Conservation (phyloP, 2,888 invertebrate species). For the Cheilosia vulpina region DNA sequence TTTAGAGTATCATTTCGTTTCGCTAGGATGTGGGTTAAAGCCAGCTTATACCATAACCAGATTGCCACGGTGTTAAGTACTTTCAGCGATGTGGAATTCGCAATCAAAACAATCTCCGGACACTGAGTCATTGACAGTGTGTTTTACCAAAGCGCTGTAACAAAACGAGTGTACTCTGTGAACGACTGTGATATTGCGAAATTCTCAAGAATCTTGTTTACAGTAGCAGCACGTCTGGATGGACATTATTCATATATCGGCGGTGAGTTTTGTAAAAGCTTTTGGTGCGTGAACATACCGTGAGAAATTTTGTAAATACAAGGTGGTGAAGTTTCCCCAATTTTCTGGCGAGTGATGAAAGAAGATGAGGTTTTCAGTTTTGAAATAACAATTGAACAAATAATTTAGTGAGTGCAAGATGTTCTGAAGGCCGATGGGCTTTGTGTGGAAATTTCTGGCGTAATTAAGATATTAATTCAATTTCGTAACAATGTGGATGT, state of each 20-base stretch:
- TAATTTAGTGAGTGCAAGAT: not conserved
- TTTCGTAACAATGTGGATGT: not conserved
- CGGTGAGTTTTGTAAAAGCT: constrained; percentile 5
- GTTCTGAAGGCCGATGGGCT: constrained; percentile 27
- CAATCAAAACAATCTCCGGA: constrained; percentile 27
- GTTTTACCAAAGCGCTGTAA: not conserved
- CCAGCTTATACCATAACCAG: constrained; percentile 39
- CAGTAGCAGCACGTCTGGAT: constrained; percentile 16
- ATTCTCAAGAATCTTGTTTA: constrained; percentile 42
- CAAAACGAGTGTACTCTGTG: not conserved
- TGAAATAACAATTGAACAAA: constrained; percentile 49
- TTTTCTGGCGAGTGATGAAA: not conserved
- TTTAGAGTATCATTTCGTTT: constrained; percentile 3
- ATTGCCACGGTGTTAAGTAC: not conserved
- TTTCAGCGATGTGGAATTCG: constrained; percentile 3
- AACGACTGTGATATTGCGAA: constrained; percentile 28
- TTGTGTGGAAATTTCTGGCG: not conserved
- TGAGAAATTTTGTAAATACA: constrained; percentile 50
- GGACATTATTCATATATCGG: constrained; percentile 34
- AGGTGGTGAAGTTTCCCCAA: constrained; percentile 5
- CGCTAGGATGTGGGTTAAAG: constrained; percentile 44
- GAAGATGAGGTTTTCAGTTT: constrained; percentile 29
- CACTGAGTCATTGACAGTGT: not conserved
- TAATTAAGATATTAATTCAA: not conserved
- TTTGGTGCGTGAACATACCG: constrained; percentile 23